Conservation (phyloP, 2,888 invertebrate genomes). For the Alviniconcha strummeri region DNA sequence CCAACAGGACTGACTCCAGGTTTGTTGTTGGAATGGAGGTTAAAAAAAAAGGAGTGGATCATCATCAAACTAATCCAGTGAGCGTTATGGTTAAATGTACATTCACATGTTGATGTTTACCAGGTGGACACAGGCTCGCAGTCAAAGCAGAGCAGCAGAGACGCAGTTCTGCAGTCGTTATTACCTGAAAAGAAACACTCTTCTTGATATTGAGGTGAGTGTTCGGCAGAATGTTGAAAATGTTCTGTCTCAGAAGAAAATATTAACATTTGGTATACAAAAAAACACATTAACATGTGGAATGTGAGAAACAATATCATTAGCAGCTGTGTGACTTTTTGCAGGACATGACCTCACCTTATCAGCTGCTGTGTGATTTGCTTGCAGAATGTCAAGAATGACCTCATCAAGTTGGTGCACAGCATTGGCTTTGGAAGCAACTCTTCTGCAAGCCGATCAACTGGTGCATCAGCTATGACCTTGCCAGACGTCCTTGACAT, state of each 20-base stretch:
- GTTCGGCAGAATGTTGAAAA: too few relatives aligned
- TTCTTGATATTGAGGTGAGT: slow-evolving; percentile 68
- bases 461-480: slow-evolving; percentile 3
- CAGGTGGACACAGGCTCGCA: slow-evolving; percentile 64
- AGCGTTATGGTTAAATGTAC: too few relatives aligned
- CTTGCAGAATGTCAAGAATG: slow-evolving; percentile 66
- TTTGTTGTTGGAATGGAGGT: slow-evolving; percentile 37
- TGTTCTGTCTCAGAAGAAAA: too few relatives aligned
- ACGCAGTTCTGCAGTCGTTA: slow-evolving; percentile 60
- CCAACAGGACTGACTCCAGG: slow-evolving; percentile 64
- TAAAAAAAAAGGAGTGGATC: too few relatives aligned
- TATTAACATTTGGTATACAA: too few relatives aligned
- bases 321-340: not conserved
- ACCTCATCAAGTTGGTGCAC: slow-evolving; percentile 62
- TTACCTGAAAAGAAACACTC: slow-evolving; percentile 64
- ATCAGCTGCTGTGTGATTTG: slow-evolving; percentile 13
- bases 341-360: too few relatives aligned
- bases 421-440: slow-evolving; percentile 59
- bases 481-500: slow-evolving; percentile 53
- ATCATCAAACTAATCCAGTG: too few relatives aligned
- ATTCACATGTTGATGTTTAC: slow-evolving; percentile 22
- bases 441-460: not conserved
- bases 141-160: slow-evolving; percentile 57
- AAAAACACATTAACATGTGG: too few relatives aligned
- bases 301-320: too few relatives aligned